These are phyloP conservation scores for Selene dorsalis DNA, from an alignment of 2,797 vertebrate genomes.

Conservation along the genomic window DNA sequence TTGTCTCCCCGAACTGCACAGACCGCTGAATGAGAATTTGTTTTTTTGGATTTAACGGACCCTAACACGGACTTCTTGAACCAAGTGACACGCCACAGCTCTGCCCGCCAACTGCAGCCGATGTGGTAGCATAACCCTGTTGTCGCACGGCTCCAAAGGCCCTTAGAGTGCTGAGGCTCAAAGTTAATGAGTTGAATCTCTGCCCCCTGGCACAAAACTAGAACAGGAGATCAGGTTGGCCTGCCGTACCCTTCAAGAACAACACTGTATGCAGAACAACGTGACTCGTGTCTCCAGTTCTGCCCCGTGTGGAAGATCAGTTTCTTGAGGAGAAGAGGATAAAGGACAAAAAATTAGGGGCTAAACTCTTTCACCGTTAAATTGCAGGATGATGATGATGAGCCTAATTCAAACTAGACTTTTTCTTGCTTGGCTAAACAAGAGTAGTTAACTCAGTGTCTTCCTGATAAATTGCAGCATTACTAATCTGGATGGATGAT, in stretches of 20 bases:
- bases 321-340: constrained; percentile 25
- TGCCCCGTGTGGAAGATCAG: constrained; percentile 17
- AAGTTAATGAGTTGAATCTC: constrained; percentile 63
- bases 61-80: constrained; percentile 49
- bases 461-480: constrained; percentile 51
- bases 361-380: constrained; percentile 22
- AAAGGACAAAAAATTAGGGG: constrained; percentile 12
- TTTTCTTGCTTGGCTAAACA: constrained; percentile 47
- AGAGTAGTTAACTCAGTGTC: constrained; percentile 43
- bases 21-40: constrained; percentile 35
- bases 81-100: constrained; percentile 38
- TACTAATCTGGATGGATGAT: constrained; percentile 43
- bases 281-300: constrained; percentile 11
- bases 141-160: constrained; percentile 39
- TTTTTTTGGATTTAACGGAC: constrained; percentile 26
- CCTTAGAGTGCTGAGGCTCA: constrained; percentile 48
- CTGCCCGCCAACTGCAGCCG: constrained; percentile 45
- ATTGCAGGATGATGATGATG: constrained; percentile 44
- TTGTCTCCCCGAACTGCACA: constrained; percentile 26
- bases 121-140: constrained; percentile 42
- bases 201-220: constrained; percentile 39
- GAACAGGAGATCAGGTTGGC: constrained; percentile 30
- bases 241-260: constrained; percentile 4
- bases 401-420: constrained; percentile 3
- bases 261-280: constrained; percentile 27